A percentile compares a stretch with the other conserved stretches of the same genome.
Conservation (phyloP, 2,797 vertebrate genomes). For the Chaunax sp. region DNA sequence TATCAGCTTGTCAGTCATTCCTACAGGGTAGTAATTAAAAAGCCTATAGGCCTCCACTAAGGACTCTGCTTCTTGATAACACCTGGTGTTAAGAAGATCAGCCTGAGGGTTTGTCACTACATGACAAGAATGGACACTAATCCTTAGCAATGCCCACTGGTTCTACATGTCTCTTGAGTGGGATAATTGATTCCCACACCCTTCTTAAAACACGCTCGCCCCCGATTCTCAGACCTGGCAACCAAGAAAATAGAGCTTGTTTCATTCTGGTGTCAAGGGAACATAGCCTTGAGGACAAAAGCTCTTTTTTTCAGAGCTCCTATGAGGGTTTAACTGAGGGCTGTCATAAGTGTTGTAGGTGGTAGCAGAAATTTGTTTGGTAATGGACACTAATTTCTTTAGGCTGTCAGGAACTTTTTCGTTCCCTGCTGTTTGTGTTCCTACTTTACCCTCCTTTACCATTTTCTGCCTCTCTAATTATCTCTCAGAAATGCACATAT, state of each 20-base stretch:
- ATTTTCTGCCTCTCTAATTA: constrained; percentile 20
- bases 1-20: constrained; percentile 77
- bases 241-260: constrained; percentile 69
- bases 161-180: constrained; percentile 75
- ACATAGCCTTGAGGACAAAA: constrained; percentile 61
- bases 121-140: constrained; percentile 83
- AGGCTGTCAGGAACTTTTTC: too few species aligned
- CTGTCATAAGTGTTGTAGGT: constrained; percentile 71
- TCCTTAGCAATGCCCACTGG: constrained; percentile 79
- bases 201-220: constrained; percentile 73
- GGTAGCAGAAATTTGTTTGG: constrained; percentile 75
- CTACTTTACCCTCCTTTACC: constrained; percentile 14
- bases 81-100: constrained; percentile 82
- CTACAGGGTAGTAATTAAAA: constrained; percentile 68
- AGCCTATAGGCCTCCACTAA: constrained; percentile 64
- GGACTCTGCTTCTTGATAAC: constrained; percentile 77
- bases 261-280: constrained; percentile 67
- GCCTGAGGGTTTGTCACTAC: constrained; percentile 78
- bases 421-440: constrained; percentile 32
- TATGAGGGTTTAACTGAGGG: constrained; percentile 55
- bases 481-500: constrained; percentile 11
- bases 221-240: constrained; percentile 60
- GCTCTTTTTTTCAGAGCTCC: constrained; percentile 39
- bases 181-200: constrained; percentile 83
- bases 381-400: constrained; percentile 81